These are phyloP conservation scores for Otus sunia DNA, from an alignment of 2,113 vertebrate genomes.

Conservation along the genomic window DNA sequence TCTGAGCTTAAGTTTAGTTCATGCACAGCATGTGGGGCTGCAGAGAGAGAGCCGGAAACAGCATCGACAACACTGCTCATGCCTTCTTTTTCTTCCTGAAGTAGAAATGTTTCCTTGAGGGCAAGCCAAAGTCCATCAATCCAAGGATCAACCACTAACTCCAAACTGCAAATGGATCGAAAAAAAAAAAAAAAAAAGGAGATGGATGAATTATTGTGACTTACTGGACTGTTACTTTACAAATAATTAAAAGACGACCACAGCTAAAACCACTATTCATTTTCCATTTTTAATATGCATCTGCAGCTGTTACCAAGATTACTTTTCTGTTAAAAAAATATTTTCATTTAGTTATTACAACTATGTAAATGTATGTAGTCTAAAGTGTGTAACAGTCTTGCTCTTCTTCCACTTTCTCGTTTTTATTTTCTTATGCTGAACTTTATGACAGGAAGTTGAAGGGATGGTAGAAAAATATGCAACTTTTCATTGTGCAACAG, in stretches of 20 bases:
- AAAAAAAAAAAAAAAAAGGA: neutral
- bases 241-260: neutral
- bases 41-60: neutral
- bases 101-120: conserved; percentile 70
- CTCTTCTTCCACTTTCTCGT: neutral
- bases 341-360: neutral
- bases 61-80: neutral
- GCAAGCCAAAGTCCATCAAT: conserved; percentile 91
- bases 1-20: conserved; percentile 49
- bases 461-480: neutral
- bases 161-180: conserved; percentile 75
- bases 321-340: neutral
- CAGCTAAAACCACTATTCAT: neutral
- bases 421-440: neutral
- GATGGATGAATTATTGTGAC: neutral
- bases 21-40: neutral
- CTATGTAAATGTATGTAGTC: neutral
- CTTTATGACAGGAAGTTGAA: neutral
- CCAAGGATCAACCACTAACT: conserved; percentile 95
- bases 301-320: neutral
- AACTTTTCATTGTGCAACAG: neutral
- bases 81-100: conserved; percentile 58
- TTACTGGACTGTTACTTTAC: neutral
- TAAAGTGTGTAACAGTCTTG: neutral
- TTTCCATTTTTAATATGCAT: neutral